Evolutionary conservation across 1,140 invertebrate species (phyloP), one percentile per base, ranked within the genome.

Genomic region (Sinonovacula constricta): DNA sequence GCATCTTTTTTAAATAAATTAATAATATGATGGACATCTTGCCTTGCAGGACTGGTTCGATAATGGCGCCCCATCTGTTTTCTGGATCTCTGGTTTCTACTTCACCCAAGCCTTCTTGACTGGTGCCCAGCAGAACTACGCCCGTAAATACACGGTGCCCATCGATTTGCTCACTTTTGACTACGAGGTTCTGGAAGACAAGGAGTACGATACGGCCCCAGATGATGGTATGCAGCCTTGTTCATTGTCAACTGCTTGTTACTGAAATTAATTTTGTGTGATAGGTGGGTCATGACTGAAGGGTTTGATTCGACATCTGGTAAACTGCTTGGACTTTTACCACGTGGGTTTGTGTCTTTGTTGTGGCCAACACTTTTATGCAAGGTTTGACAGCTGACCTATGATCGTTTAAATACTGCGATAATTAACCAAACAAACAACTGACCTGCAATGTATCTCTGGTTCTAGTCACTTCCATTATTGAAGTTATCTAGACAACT

Each of bases 51-150:
- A 90, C 59, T 92, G 91, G 91, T 90, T 86, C 81, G 91, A 92
- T 18, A 79, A 84, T 36, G 89, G 84, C 33, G 82, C 88, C 1
- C 91, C 91, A 12, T 57, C 86, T 4, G 67, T 83, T 15, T 89
- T 90, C 85, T 91, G 90, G 89, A 82, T 91, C 30, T 89, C 88
- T n/a, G 89, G 89, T 7, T 91, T 90, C 75, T 91, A 87, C 84
- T 91, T 91, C 83, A 91, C 89, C 5, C 90, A 91, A 83, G 90
- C 91, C 51, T 91, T 92, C 84, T 85, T 92, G 79, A 92, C 91
- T 5, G 90, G 91, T 34, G 90, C 90, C 7, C 90, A 91, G 76
- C 91, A 92, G 87, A 92, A 92, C 81, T 91, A 83, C 84, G 91
- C 91, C 68, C 85, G 91, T 74, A 92, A 91, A 80, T 91, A 91